Conservation (phyloP, 2,888 invertebrate species). For the Steromphala cineraria region DNA sequence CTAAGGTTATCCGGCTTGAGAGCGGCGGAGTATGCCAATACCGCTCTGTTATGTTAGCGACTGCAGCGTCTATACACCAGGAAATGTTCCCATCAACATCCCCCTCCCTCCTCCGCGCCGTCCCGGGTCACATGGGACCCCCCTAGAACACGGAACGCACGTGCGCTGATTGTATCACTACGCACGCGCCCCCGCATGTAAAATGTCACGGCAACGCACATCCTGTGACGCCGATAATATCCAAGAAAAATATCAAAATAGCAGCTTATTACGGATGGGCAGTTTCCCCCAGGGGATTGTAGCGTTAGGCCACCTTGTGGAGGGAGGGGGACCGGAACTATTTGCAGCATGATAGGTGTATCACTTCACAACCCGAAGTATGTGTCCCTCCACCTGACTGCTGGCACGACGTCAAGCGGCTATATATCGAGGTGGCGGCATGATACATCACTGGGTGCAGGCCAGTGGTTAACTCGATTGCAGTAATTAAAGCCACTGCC, state of each 20-base stretch:
- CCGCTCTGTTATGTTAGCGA: no score
- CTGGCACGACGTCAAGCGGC: background rate
- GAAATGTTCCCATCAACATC: no score
- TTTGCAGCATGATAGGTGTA: background rate
- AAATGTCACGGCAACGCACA: background rate
- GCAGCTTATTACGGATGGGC: constrained; percentile 1
- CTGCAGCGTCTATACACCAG: no score
- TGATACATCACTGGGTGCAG: no score
- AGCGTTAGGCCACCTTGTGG: background rate
- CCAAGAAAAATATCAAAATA: constrained; percentile 2
- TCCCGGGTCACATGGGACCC: background rate
- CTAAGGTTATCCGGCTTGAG: no score
- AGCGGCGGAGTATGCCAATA: no score
- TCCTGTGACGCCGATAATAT: background rate
- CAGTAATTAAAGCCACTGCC: no score
- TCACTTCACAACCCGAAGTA: background rate
- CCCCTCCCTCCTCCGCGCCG: no score
- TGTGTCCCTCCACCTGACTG: no score
- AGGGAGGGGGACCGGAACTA: background rate
- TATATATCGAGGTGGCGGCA: background rate
- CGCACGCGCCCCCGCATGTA: constrained; percentile 8
- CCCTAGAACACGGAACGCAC: background rate
- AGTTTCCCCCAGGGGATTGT: background rate
- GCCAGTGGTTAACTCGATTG: no score
- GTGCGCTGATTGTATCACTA: constrained; percentile 6